These are phyloP conservation scores for Pelecanoides urinatrix DNA, from an alignment of 2,113 vertebrate genomes.

Conservation along the genomic window DNA sequence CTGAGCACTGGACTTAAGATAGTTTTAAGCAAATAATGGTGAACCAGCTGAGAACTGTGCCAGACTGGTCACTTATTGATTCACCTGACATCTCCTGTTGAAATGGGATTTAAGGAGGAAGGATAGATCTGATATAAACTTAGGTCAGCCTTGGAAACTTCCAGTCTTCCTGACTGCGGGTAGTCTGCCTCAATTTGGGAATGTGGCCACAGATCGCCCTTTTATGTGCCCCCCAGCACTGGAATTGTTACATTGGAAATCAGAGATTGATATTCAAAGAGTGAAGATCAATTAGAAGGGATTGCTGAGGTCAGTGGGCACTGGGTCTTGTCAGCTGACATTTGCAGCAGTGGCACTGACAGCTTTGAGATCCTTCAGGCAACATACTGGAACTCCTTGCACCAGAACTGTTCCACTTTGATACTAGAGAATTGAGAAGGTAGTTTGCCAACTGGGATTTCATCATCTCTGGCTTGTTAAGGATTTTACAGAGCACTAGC, in stretches of 20 bases:
- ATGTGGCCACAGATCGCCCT: neutral
- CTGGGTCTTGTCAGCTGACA: neutral
- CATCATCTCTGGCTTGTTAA: neutral
- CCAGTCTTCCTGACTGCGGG: neutral
- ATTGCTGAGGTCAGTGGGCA: neutral
- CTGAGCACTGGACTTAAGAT: neutral
- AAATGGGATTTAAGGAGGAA: neutral
- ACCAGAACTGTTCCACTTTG: neutral
- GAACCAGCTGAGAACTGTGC: neutral
- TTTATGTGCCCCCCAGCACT: neutral
- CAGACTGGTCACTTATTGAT: accelerated
- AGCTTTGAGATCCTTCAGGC: neutral
- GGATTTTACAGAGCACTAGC: neutral
- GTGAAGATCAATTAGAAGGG: neutral
- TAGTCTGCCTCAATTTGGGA: neutral
- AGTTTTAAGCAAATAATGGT: neutral
- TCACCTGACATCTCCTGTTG: neutral
- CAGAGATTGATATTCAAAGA: neutral
- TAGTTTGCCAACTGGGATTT: neutral
- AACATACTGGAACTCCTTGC: neutral
- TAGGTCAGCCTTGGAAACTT: neutral
- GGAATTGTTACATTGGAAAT: neutral
- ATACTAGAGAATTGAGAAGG: neutral
- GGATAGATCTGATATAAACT: neutral
- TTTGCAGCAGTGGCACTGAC: neutral